Base-by-base conservation (phyloP, 1,140 invertebrate genomes). In the Drosophila pallidifrons region DNA sequence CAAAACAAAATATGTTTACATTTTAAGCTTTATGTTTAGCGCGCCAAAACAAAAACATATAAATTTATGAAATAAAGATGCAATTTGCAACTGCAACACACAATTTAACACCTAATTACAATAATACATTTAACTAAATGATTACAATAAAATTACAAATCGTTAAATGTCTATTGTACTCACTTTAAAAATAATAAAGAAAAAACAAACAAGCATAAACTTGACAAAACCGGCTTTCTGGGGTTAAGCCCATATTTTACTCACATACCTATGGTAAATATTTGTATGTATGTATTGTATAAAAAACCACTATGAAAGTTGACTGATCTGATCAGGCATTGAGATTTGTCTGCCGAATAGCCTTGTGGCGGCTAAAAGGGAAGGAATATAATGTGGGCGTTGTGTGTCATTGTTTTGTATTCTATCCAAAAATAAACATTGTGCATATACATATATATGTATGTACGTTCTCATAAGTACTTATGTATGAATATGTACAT, bases 1-100 rank as follows among this genome's bases (percentile, higher is more conserved):
- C 67, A 83, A 81, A 38, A 82, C 72, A 83, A 81, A 25, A 85
- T 68, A 79, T 82, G 63, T 78, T 81, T 85, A 87, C 25, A 78
- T 75, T 88, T 88, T 87, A 87, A 87, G 83, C 74, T 89, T 87
- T 89, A 88, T 35, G 77, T 88, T 88, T 89, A 87, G 85, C 83
- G 83, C 83, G 83, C 83, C 83, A 88, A 87, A 87, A 88, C 64
- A 75, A 83, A 25, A 82, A 57, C 28, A 47, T 47, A 75, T 81
- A 54, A 75, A 88, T 43, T 74, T 69, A 75, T 82, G 54, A 80
- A 82, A 83, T 77, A 75, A 73, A 83, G 51, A 73, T 75, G 77
- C 83, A 87, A 83, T 77, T 71, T 63, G 65, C 82, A 59, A 79
- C 45, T 80, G 70, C 70, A 69, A 74, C 6, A 69, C 59, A 75